These are phyloP conservation scores for Cherax destructor DNA, from an alignment of 1,140 invertebrate species.

Conservation along the genomic window DNA sequence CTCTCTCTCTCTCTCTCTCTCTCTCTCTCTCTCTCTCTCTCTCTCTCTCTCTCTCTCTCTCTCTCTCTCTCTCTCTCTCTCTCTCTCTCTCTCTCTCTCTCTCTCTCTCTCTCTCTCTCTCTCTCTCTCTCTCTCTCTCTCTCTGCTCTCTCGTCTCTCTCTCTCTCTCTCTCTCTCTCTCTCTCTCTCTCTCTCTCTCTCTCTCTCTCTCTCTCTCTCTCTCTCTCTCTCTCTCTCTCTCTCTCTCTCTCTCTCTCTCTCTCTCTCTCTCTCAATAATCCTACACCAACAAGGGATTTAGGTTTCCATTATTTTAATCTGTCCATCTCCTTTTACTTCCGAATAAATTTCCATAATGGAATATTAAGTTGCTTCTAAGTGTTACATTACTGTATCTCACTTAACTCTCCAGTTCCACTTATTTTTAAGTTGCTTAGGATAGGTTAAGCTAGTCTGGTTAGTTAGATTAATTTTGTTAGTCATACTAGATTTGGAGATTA, in stretches of 20 bases:
- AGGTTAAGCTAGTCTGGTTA: no score
- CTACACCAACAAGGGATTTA: no score
- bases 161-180: not conserved
- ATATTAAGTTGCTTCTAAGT: no score
- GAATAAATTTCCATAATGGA: no score
- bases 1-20: constrained; percentile 23
- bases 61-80: constrained; percentile 19
- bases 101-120: constrained; percentile 27
- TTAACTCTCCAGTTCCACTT: no score
- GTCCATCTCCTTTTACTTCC: no score
- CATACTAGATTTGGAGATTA: no score
- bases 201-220: constrained; percentile 28
- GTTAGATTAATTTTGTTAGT: no score
- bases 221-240: constrained; percentile 42
- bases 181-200: not conserved
- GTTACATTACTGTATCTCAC: no score
- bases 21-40: not conserved
- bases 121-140: constrained; percentile 15
- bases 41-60: constrained; percentile 1
- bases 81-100: constrained; percentile 21
- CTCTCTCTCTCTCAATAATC: no score
- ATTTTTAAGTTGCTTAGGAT: no score
- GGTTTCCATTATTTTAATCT: no score
- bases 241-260: constrained; percentile 40
- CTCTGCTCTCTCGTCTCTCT: not conserved